Conservation (phyloP, 2,113 vertebrate genomes). For the Anthoscopus minutus region DNA sequence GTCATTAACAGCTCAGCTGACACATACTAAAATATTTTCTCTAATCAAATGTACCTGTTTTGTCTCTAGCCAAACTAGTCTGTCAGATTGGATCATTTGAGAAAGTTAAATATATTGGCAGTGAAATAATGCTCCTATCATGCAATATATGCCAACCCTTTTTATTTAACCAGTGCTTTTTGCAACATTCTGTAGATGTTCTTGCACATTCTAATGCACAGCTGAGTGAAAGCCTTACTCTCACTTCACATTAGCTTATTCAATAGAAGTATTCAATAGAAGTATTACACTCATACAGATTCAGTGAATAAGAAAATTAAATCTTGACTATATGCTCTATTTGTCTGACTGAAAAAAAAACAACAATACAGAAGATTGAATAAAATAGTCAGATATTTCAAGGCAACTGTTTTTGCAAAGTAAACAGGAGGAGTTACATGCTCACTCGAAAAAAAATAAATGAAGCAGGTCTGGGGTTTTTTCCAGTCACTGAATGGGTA, state of each 20-base stretch:
- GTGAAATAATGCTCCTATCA: neutral
- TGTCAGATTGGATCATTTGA: neutral
- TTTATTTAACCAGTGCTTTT: neutral
- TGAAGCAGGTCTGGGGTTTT: fast-evolving
- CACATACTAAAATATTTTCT: neutral
- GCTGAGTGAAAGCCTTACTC: neutral
- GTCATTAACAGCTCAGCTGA: neutral
- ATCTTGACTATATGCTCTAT: neutral
- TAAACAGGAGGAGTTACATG: neutral
- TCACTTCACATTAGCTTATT: neutral
- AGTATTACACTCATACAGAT: neutral
- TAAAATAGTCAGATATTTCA: neutral
- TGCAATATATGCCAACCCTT: neutral
- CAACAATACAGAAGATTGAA: neutral
- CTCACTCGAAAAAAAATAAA: neutral
- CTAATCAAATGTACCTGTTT: neutral
- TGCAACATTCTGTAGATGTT: neutral
- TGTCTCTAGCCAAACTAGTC: neutral
- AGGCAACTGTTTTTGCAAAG: neutral
- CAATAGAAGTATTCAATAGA: neutral
- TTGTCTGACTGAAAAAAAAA: neutral
- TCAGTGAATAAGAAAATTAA: neutral
- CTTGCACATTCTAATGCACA: neutral
- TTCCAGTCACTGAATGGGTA: neutral
- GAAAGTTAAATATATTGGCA: neutral